Base-by-base conservation (phyloP, 2,888 invertebrate species). In the Drosophila suboccidentalis region DNA sequence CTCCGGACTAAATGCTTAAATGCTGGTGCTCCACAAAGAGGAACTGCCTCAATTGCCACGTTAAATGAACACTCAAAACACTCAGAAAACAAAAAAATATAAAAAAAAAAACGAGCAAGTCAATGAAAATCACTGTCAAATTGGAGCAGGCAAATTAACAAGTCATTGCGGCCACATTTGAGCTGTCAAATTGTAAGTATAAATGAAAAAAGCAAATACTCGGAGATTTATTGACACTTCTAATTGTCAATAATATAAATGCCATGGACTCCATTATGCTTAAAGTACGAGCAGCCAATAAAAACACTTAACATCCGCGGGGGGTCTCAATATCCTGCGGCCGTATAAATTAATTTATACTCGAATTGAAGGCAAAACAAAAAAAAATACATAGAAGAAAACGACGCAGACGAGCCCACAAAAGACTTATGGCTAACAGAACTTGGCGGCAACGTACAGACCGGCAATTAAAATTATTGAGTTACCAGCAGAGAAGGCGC, bases 401-500 rank as follows among this genome's bases (percentile, higher is more conserved):
- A 47, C 32, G 41, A 41, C 38, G 39, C 39, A 60, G 41, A 68
- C 43, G 55, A 69, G 49, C 34, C 55, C 57, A 57, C 58, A 62
- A 60, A 60, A 60, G 59, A 66, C 57, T 55, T 57, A 61, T 55
- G 59, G 65, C 70, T 38, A 51, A 70, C 59, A 65, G 57, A 57
- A 73, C 58, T 51, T 57, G 60, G 55, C n/a, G 57, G 64, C 64
- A 44, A 49, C 46, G 65, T 17, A 54, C 79, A 49, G 65, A 51
- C 63, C 36, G 67, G 68, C 87, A 86, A 87, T 89, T 86, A 88
- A 83, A 83, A 80, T 78, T 70, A 86, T 82, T 80, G 70, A 80
- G 78, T 72, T 60, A 65, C 60, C 72, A 46, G 32, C 47, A 34
- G n/a, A 22, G 15, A 47, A n/a, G 53, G 32, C 15, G 36, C 32